phyloP scores from a whole-genome alignment of 1,140 invertebrate species.

The Zaprionus camerounensis region DNA sequence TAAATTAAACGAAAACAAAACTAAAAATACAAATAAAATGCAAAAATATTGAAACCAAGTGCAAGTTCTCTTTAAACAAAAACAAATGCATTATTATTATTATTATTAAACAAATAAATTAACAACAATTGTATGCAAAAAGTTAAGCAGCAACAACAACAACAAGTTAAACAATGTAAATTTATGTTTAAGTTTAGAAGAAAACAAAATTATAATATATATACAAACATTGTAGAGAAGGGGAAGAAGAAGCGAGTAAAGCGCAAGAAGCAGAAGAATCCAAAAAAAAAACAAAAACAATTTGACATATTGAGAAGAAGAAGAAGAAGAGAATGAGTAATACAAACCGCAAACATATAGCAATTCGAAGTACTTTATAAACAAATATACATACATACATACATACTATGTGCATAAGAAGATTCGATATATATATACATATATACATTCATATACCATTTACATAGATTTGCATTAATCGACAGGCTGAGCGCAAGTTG shows the following conservation, averaged over 20 bases:
- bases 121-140: slow-evolving; percentile 40
- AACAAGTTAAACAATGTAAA: slow-evolving; percentile 61
- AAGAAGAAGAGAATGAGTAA: slow-evolving; percentile 54
- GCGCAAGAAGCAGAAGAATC: slow-evolving; percentile 28
- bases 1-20: background rate
- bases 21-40: slow-evolving; percentile 46
- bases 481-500: slow-evolving; percentile 27
- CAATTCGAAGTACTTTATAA: slow-evolving; percentile 81
- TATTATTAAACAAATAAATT: slow-evolving; percentile 32
- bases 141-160: slow-evolving; percentile 39
- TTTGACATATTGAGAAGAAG: slow-evolving; percentile 16
- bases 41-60: slow-evolving; percentile 48
- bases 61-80: slow-evolving; percentile 64
- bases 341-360: slow-evolving; percentile 81
- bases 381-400: slow-evolving; percentile 59
- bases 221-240: slow-evolving; percentile 48
- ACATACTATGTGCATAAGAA: slow-evolving; percentile 51
- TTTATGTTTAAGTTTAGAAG: slow-evolving; percentile 70
- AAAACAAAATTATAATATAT: slow-evolving; percentile 30
- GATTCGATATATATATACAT: slow-evolving; percentile 37
- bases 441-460: slow-evolving; percentile 52
- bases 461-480: slow-evolving; percentile 64
- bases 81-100: slow-evolving; percentile 66
- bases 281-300: slow-evolving; percentile 42
- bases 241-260: background rate